phyloP scores from a whole-genome alignment of 2,797 vertebrate species.

The Chelon auratus region DNA sequence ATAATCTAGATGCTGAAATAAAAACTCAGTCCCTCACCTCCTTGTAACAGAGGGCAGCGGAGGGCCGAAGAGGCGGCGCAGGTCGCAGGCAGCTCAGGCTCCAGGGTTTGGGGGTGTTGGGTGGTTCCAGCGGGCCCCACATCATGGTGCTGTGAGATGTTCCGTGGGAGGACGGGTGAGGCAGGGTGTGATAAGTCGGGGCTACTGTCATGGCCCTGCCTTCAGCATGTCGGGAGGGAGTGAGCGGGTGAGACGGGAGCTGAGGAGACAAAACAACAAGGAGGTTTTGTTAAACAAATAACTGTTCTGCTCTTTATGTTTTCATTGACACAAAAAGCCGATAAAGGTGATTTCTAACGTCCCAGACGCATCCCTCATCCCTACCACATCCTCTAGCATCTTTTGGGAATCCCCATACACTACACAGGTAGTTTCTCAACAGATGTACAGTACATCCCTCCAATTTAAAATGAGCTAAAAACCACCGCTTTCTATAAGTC shows the following conservation, averaged over 20 bases:
- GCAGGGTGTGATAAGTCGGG: conserved; percentile 96
- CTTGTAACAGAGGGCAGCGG: conserved; percentile 97
- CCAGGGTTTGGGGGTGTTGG: conserved; percentile 98
- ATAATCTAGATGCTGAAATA: no score
- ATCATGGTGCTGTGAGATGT: conserved; percentile 92
- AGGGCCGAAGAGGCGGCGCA: conserved; percentile 93
- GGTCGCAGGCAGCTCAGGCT: conserved; percentile 98
- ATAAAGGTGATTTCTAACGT: background rate
- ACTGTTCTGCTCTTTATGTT: background rate
- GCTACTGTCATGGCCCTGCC: conserved; percentile 90
- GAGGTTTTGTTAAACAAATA: background rate
- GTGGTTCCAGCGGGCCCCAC: conserved; percentile 97
- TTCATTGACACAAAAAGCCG: background rate
- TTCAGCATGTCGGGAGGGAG: conserved; percentile 95
- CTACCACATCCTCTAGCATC: no score
- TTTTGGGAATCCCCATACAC: no score
- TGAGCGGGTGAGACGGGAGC: conserved; percentile 95
- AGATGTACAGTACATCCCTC: background rate
- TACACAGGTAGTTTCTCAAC: background rate
- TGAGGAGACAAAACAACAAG: conserved; percentile 59
- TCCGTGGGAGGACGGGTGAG: conserved; percentile 94
- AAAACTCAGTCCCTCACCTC: conserved; percentile 85
- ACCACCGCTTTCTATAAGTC: background rate
- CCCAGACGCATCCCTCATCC: no score
- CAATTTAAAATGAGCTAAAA: background rate